phyloP scores from a whole-genome alignment of 1,140 invertebrate genomes.

The Daktulosphaira vitifoliae region DNA sequence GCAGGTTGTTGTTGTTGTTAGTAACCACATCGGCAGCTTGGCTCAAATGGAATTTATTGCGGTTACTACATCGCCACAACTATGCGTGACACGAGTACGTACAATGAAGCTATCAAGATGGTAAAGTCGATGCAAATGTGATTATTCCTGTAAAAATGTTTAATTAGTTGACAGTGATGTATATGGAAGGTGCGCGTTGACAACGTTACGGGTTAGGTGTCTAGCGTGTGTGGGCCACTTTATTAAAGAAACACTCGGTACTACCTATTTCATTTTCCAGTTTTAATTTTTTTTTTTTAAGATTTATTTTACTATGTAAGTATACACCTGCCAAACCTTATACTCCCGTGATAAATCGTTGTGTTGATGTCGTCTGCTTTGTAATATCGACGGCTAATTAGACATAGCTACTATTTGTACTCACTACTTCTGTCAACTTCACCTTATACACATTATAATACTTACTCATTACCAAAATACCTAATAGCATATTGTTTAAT shows the following conservation, averaged over 20 bases:
- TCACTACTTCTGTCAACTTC: too few species aligned
- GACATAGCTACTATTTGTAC: neutral
- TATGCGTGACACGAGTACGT: too few species aligned
- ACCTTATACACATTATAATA: too few species aligned
- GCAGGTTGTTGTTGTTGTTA: too few species aligned
- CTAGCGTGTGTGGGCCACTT: constrained; percentile 11
- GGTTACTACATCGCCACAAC: too few species aligned
- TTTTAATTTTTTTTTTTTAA: neutral
- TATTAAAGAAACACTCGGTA: neutral
- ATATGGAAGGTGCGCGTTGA: neutral
- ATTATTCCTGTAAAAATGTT: neutral
- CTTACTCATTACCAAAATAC: too few species aligned
- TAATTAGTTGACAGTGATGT: constrained; percentile 30
- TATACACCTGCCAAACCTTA: too few species aligned
- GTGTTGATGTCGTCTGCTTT: too few species aligned
- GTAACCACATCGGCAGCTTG: neutral
- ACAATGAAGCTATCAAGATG: constrained; percentile 28
- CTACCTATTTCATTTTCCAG: neutral
- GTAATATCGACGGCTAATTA: constrained; percentile 12
- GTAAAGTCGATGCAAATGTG: constrained; percentile 24
- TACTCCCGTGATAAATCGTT: too few species aligned
- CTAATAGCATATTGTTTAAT: too few species aligned
- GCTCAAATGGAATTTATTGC: too few species aligned
- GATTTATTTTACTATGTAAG: too few species aligned
- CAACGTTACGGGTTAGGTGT: neutral